These are phyloP conservation scores for Halcyon senegalensis DNA, from an alignment of 2,113 vertebrate genomes.

Conservation along the genomic window DNA sequence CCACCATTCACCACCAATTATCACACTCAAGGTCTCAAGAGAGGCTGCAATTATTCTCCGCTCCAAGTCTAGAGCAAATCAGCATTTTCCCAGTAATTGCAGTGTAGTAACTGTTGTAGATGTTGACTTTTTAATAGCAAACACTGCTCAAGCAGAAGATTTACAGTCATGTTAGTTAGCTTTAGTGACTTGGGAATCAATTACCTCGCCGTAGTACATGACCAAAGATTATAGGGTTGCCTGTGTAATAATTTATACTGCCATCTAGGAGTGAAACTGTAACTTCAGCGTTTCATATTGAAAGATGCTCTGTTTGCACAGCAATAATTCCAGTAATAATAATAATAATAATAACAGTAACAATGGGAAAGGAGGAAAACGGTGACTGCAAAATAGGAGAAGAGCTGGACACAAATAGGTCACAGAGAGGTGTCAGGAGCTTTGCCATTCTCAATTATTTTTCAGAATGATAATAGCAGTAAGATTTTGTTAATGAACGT, in stretches of 20 bases:
- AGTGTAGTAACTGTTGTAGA: constrained; percentile 37
- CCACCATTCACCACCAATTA: constrained; percentile 27
- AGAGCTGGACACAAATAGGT: not conserved
- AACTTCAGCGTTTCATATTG: not conserved
- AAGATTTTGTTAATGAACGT: not conserved
- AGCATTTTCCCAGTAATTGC: constrained; percentile 41
- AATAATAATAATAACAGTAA: not conserved
- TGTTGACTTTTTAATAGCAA: constrained; percentile 64
- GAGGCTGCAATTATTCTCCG: constrained; percentile 38
- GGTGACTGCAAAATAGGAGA: not conserved
- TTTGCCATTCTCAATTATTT: constrained; percentile 9
- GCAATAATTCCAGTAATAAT: constrained; percentile 27
- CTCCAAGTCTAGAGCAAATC: constrained; percentile 35
- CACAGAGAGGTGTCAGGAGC: not conserved
- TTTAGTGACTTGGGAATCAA: constrained; percentile 64
- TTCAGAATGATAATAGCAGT: not conserved
- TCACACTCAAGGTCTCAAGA: constrained; percentile 1
- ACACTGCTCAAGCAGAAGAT: constrained; percentile 41
- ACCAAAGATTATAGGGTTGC: constrained; percentile 59
- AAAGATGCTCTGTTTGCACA: not conserved
- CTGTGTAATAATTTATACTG: constrained; percentile 37
- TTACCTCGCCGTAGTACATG: constrained; percentile 38
- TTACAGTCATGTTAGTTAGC: constrained; percentile 52
- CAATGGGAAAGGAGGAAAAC: not conserved
- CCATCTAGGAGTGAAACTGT: constrained; percentile 25